These are phyloP conservation scores for Trogon surrucura DNA, from an alignment of 2,113 vertebrate species.

Conservation along the genomic window DNA sequence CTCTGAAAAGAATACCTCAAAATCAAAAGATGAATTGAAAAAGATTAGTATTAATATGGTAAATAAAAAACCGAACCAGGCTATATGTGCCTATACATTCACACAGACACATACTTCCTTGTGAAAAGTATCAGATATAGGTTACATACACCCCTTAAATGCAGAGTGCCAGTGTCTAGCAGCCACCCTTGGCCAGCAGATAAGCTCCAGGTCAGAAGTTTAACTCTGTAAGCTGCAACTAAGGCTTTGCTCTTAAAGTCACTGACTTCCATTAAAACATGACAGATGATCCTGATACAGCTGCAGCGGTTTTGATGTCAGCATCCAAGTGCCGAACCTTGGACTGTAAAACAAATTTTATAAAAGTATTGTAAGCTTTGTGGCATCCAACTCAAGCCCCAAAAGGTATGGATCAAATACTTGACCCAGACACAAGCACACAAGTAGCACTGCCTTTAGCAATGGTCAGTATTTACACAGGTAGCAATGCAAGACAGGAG, in stretches of 20 bases:
- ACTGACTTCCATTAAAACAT: not conserved
- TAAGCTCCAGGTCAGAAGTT: not conserved
- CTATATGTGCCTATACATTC: not conserved
- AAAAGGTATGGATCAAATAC: not conserved
- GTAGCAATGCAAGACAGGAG: not conserved
- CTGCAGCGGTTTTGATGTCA: not conserved
- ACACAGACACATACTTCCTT: not conserved
- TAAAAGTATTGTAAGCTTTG: not conserved
- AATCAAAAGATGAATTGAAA: not conserved
- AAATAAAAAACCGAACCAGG: not conserved
- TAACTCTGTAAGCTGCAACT: not conserved
- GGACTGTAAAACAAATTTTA: not conserved
- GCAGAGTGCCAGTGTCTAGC: not conserved
- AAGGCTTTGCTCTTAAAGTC: not conserved
- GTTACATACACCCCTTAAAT: not conserved
- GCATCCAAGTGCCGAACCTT: not conserved
- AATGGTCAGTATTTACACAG: not conserved
- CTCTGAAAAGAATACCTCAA: not conserved
- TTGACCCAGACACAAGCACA: not conserved
- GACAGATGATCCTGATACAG: fast-evolving
- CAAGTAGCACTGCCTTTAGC: not conserved
- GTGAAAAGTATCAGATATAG: not conserved
- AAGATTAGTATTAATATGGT: not conserved
- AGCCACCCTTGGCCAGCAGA: not conserved
- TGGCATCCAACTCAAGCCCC: not conserved